Conservation (phyloP, 2,113 vertebrate species). For the Myxocyprinus asiaticus region DNA sequence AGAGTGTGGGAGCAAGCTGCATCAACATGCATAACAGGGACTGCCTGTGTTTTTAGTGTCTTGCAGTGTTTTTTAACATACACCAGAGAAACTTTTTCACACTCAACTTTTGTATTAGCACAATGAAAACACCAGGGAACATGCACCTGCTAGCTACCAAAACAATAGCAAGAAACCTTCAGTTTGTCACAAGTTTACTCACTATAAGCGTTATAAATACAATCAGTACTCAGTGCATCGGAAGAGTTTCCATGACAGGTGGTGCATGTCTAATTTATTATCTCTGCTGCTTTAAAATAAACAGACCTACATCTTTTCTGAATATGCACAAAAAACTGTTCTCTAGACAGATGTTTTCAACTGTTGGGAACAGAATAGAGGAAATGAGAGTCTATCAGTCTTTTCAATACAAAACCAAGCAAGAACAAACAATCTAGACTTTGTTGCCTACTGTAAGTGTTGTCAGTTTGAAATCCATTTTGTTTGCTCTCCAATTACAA, state of each 20-base stretch:
- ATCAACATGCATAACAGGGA: slow-evolving; percentile 1
- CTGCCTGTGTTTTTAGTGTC: no score
- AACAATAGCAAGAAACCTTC: slow-evolving; percentile 3
- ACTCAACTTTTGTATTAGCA: background rate
- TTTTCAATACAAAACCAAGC: background rate
- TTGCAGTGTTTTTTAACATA: no score
- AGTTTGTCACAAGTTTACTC: background rate
- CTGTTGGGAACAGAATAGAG: background rate
- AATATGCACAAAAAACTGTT: slow-evolving; percentile 11
- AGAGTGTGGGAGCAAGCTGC: background rate
- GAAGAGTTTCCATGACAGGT: slow-evolving; percentile 10
- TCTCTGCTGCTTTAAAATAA: slow-evolving; percentile 17
- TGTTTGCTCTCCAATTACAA: slow-evolving; percentile 51
- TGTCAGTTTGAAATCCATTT: background rate
- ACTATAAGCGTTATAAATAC: slow-evolving; percentile 14
- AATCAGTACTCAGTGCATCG: slow-evolving; percentile 1
- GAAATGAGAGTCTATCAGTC: slow-evolving; percentile 8
- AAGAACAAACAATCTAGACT: background rate
- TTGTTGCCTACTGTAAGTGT: background rate
- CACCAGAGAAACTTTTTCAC: background rate
- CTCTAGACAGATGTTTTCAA: slow-evolving; percentile 20
- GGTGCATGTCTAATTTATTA: slow-evolving; percentile 35
- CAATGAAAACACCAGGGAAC: background rate
- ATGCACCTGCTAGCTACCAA: background rate
- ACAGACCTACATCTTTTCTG: slow-evolving; percentile 10